Base-by-base conservation (phyloP, 2,888 invertebrate species). In the Andricus curvator region DNA sequence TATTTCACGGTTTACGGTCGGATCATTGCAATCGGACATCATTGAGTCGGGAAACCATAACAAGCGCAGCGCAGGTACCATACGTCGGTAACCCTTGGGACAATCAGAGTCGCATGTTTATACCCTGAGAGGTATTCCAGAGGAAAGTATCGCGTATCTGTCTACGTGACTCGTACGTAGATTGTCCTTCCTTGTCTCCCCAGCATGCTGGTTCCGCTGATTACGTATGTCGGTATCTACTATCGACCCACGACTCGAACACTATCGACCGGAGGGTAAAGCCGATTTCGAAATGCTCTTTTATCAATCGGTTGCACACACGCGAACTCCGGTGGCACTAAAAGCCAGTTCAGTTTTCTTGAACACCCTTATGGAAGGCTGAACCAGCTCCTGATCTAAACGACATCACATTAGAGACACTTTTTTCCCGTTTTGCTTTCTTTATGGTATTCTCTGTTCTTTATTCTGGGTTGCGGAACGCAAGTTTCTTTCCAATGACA, bases 11-110 rank as follows among this genome's bases (percentile, higher is more conserved):
- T 86, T 86, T 86, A 84, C 82, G 80, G 87, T 85, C 82, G 85
- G 84, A 85, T 88, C 89, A 86, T 89, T 89, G 85, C 88, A 81
- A 89, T 89, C 87, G 87, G 82, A 84, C 88, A 86, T 89, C 88
- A 88, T 89, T 87, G 88, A 86, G 86, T 86, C 79, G 81, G 82
- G 82, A 88, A 87, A 86, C 85, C 88, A 86, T 88, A 88, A 88
- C 88, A 88, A 88, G 37, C 37, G 37, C 8, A 37, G 37, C 37
- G 37, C 74, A 76, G 64, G 83, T 82, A 78, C 80, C 81, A 77
- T 78, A 84, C 70, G 51, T 37, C 51, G 60, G 79, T 60, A 79
- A 68, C 70, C 78, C 80, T 81, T 78, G 78, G 76, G 68, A 67
- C 79, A 83, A 84, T 88, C 86, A 86, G 81, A 84, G 84, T 80